A percentile compares a stretch with the other conserved stretches of the same genome.
These are phyloP conservation scores for Hyles euphorbiae DNA, from an alignment of 1,140 invertebrate species.

Conservation along the genomic window DNA sequence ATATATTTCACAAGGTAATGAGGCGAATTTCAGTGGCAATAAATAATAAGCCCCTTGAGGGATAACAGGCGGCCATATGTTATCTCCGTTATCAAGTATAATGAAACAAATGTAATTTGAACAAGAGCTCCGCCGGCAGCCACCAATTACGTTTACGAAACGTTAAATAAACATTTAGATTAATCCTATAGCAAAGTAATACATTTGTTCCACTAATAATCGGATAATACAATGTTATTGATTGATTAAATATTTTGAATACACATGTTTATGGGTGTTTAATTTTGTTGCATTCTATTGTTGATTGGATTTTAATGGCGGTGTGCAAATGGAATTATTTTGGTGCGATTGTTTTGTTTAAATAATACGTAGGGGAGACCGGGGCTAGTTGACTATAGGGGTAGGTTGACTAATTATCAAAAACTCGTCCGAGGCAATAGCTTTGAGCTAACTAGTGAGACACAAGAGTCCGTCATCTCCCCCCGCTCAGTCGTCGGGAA, in stretches of 20 bases:
- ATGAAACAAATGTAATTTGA: slow-evolving; percentile 18
- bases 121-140: slow-evolving; percentile 5
- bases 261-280: background rate
- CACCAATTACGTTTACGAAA: slow-evolving; percentile 21
- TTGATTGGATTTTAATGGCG: no score
- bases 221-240: slow-evolving; percentile 21
- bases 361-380: no score
- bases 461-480: no score
- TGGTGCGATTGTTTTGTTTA: no score
- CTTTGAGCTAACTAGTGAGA: no score
- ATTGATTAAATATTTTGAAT: slow-evolving; percentile 9
- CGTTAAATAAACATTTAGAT: slow-evolving; percentile 25
- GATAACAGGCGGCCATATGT: slow-evolving; percentile 10
- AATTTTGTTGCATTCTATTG: background rate
- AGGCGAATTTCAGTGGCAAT: slow-evolving; percentile 1
- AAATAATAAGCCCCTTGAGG: slow-evolving; percentile 2
- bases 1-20: background rate
- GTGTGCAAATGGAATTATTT: no score
- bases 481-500: no score
- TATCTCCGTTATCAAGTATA: background rate
- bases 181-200: slow-evolving; percentile 24
- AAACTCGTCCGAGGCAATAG: no score
- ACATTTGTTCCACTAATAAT: slow-evolving; percentile 23
- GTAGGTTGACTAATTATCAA: no score
- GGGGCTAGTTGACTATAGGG: no score